Evolutionary conservation across 2,888 invertebrate species (phyloP).

Genomic region (Acleris laterana): DNA sequence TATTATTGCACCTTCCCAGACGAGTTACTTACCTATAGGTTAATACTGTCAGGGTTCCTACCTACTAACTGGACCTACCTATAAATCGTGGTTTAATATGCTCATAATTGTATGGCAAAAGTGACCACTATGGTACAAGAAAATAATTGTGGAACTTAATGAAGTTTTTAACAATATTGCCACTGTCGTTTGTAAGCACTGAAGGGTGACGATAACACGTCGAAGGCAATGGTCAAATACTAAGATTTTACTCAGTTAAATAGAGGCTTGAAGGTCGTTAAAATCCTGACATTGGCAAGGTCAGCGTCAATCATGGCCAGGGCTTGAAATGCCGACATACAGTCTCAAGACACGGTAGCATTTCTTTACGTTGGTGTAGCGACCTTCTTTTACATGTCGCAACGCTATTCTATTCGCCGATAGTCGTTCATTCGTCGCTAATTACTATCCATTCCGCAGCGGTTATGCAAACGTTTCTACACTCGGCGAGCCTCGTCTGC

Average conservation of each 20-base stretch:
- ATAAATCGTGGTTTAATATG: neutral
- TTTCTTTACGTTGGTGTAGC: constrained; percentile 4
- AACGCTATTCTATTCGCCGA: constrained; percentile 19
- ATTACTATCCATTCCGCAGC: constrained; percentile 20
- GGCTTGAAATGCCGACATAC: neutral
- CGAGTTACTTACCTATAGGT: neutral
- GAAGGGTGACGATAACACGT: too few relatives aligned
- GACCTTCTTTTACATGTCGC: constrained; percentile 28
- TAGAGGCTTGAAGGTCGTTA: too few relatives aligned
- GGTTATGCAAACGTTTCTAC: constrained; percentile 19
- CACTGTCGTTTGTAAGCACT: too few relatives aligned
- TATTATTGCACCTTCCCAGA: neutral
- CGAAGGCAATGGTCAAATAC: too few relatives aligned
- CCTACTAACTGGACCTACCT: neutral
- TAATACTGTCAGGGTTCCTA: neutral
- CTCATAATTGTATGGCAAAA: neutral
- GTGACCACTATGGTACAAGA: too few relatives aligned
- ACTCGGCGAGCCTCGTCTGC: too few relatives aligned
- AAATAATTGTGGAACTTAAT: too few relatives aligned
- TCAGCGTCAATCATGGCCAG: too few relatives aligned
- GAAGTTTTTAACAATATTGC: too few relatives aligned
- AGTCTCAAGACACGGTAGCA: neutral
- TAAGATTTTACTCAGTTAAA: too few relatives aligned
- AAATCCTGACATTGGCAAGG: too few relatives aligned
- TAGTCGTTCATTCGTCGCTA: constrained; percentile 4